Evolutionary conservation across 2,797 vertebrate genomes (phyloP).

Genomic region (Pteronotus mesoamericanus): DNA sequence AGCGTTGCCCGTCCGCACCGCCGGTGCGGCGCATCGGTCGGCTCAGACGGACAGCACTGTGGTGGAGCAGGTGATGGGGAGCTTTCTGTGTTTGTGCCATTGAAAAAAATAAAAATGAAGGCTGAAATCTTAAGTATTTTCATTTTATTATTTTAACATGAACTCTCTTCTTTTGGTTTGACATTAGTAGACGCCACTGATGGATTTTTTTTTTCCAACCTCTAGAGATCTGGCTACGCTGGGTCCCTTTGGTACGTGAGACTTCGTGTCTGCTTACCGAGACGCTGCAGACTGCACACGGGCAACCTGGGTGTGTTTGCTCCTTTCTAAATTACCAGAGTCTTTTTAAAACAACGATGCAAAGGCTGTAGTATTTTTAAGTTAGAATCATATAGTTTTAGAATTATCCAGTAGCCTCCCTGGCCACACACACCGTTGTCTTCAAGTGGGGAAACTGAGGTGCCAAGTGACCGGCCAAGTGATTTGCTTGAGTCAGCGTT

Average conservation of each 20-base stretch:
- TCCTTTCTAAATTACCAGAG: not conserved
- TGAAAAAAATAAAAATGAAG: slow-evolving; percentile 7
- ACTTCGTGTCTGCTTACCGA: slow-evolving; percentile 44
- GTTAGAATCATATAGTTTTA: not conserved
- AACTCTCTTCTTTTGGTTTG: not conserved
- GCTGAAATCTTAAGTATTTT: not conserved
- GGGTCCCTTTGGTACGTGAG: not conserved
- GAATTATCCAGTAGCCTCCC: not conserved
- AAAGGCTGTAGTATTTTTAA: not conserved
- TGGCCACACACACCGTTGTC: not conserved
- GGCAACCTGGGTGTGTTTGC: not conserved
- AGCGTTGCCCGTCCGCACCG: not conserved
- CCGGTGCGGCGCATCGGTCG: not conserved
- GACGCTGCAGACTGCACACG: not conserved
- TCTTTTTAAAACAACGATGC: not conserved
- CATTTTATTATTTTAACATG: not conserved
- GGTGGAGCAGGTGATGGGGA: not conserved
- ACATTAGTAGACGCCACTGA: slow-evolving; percentile 4
- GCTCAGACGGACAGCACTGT: not conserved
- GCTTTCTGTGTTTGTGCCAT: not conserved
- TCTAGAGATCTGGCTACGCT: not conserved
- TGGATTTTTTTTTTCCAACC: slow-evolving; percentile 7
- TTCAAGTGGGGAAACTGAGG: not conserved
- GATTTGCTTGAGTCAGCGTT: not conserved
- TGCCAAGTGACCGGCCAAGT: not conserved